A percentile compares a stretch with the other conserved stretches of the same genome.
Conservation (phyloP, 64 coral and sea anemone species). For the Porites lutea region DNA sequence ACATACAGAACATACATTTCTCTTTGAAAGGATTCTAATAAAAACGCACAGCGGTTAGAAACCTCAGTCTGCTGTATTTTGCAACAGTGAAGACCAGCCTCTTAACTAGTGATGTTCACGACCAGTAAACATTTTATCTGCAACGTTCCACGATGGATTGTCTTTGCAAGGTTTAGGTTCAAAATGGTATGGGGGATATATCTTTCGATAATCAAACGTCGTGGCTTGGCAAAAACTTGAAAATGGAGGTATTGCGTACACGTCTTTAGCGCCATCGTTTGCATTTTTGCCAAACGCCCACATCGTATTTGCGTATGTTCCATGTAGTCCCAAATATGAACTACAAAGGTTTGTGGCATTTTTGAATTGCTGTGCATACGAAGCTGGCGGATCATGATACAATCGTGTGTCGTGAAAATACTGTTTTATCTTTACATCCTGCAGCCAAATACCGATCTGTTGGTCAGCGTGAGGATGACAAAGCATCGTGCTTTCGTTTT, state of each 20-base stretch:
- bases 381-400: conserved; percentile 29
- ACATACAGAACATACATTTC: no score
- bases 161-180: conserved; percentile 55
- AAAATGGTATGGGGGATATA: neutral
- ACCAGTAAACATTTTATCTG: conserved; percentile 1
- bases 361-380: neutral
- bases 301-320: conserved; percentile 26
- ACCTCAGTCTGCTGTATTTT: no score
- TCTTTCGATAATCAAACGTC: conserved; percentile 24
- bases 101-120: neutral
- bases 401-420: conserved; percentile 50
- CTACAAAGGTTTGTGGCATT: conserved; percentile 33
- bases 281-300: conserved; percentile 7
- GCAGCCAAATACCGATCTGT: conserved; percentile 41
- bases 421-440: neutral
- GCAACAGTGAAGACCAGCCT: no score
- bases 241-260: neutral
- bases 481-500: conserved; percentile 29
- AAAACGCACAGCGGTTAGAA: no score
- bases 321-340: conserved; percentile 59
- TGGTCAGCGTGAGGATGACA: conserved; percentile 68
- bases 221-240: neutral
- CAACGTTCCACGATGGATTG: conserved; percentile 1
- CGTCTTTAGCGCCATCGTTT: conserved; percentile 30
- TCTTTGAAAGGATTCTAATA: no score